Base-by-base conservation (phyloP, 2,113 vertebrate species). In the Callocephalon fimbriatum region DNA sequence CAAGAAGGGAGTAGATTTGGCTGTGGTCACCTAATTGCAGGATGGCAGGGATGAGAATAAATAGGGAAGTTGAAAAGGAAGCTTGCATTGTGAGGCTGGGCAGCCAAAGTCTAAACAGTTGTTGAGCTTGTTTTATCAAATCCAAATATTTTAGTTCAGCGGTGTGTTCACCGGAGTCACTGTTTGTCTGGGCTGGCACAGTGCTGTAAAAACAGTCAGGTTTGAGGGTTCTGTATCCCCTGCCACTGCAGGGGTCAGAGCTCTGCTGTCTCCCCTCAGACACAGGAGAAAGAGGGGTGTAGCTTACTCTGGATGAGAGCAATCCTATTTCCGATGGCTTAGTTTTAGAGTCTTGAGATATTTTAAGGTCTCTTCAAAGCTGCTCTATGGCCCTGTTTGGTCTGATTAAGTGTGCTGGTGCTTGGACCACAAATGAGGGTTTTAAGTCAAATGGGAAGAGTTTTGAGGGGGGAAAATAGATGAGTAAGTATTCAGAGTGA, bases 41-140 rank as follows among this genome's bases (percentile, higher is more conserved):
- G 7, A 10, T 71, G 86, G 65, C 59, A 51, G 76, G 90, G 61
- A n/a, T 48, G 87, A 48, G 56, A 70, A 83, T 74, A 93, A 94
- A 89, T 63, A 81, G 72, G 61, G 70, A 96, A 92, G 65, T 2
- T 59, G 38, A 71, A 88, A 92, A 93, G 75, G 68, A 94, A 95
- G 31, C 14, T 6, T 74, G 23, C 48, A 29, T 76, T 86, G 88
- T 74, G 82, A 92, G 65, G 29, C 68, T 78, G 59, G 15, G 68
- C 47, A 72, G 65, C 23, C 73, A 37, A 92, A 91, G 90, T 84
- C 94, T 92, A 95, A 95, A 88, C 68, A 88, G 51, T 47, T 77
- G 75, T 77, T 85, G 72, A 93, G 92, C 80, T 97, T 94, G 92
- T 97, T 94, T 92, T 90, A 81, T 94, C 82, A 68, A 92, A 95